Evolutionary conservation across 2,888 invertebrate genomes (phyloP), one percentile per base, ranked within the genome.

Genomic region (Ischnura elegans): DNA sequence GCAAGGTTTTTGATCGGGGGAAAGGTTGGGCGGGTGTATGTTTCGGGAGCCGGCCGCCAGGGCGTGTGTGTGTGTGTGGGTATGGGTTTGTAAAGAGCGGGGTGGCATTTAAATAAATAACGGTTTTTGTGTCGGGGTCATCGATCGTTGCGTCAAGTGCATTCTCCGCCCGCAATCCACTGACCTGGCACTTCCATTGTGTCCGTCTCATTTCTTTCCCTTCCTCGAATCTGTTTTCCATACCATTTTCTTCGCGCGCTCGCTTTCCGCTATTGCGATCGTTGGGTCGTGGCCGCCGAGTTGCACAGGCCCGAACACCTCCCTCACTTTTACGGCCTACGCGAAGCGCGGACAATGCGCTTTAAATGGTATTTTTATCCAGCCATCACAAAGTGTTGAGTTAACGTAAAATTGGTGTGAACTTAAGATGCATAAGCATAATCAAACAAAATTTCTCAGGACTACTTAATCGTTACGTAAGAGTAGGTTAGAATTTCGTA

Each of bases 91-190:
- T 51, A 51, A 51, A 51, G 51, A 51, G 51, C 51, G 29, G 8
- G 47, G 13, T 6, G 36, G 36, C 43, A 86, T 86, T 86, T 61
- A 90, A 90, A 87, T 43, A 90, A 66, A 55, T 43, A 90, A 90
- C 36, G 90, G 61, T 61, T 90, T 61, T 90, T 61, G 21, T 16
- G 25, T 61, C 45, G 90, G 6, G 42, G 43, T 86, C 86, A 86
- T 86, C 45, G 86, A 86, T 86, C 86, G 86, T 45, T 21, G 86
- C 86, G 86, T 86, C 86, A 86, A 86, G 86, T 86, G 45, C 86
- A 86, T 46, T 43, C 86, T 25, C 86, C 86, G 25, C 13, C 86
- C 25, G 43, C 21, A 46, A n/a, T 86, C 86, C 86, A 86, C 86
- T 86, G 43, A 46, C n/a, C 45, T 43, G 46, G 86, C 86, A 86